These are phyloP conservation scores for Drosophila biarmipes DNA, from an alignment of 1,140 invertebrate species.

Conservation along the genomic window DNA sequence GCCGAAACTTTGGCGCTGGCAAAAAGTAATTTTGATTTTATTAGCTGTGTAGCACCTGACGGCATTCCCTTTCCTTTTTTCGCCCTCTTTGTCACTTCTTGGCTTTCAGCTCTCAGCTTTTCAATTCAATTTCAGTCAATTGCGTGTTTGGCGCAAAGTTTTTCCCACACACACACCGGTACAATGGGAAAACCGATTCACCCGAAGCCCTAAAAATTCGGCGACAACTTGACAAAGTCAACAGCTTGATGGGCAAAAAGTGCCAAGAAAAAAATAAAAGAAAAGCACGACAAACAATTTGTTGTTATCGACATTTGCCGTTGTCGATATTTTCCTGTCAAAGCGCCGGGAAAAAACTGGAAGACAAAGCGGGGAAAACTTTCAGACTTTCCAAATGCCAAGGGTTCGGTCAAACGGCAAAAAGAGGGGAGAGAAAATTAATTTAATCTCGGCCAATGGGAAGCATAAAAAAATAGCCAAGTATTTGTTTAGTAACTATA, in stretches of 20 bases:
- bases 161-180: constrained; percentile 32
- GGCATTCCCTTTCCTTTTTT: constrained; percentile 37
- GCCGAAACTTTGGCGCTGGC: constrained; percentile 42
- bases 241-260: constrained; percentile 44
- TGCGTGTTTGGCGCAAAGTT: constrained; percentile 67
- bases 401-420: constrained; percentile 45
- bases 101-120: constrained; percentile 42
- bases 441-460: constrained; percentile 6
- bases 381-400: constrained; percentile 55
- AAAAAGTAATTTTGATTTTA: constrained; percentile 83
- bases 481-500: constrained; percentile 12
- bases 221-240: constrained; percentile 65
- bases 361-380: constrained; percentile 40
- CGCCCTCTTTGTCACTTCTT: constrained; percentile 12
- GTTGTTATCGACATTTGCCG: constrained; percentile 59
- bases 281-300: constrained; percentile 58
- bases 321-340: constrained; percentile 63
- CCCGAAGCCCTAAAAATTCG: constrained; percentile 34
- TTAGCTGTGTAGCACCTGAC: constrained; percentile 79
- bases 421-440: constrained; percentile 13
- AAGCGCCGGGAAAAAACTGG: constrained; percentile 11
- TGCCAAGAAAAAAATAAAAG: constrained; percentile 6
- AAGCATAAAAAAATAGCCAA: constrained; percentile 7
- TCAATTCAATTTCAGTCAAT: constrained; percentile 74
- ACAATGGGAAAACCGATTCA: constrained; percentile 33